Evolutionary conservation across 2,888 invertebrate genomes (phyloP).

Genomic region (Lathronympha strigana): DNA sequence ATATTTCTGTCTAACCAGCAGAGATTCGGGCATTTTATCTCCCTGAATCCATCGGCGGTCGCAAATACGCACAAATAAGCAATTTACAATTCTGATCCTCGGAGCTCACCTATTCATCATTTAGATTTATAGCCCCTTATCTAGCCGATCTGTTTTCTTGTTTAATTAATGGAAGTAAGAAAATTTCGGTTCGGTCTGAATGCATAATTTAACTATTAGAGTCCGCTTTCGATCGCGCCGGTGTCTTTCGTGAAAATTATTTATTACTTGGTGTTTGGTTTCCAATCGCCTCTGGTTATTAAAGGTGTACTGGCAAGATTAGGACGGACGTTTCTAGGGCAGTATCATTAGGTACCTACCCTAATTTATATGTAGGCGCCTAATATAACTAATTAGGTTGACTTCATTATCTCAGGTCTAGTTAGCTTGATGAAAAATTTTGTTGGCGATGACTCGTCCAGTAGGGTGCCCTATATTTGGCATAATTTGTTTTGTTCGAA

Average conservation of each 20-base stretch:
- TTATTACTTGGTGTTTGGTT: constrained; percentile 25
- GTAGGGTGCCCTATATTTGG: too few species aligned
- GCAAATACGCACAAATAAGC: constrained; percentile 68
- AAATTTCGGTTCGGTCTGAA: constrained; percentile 59
- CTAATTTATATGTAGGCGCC: too few species aligned
- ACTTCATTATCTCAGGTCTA: too few species aligned
- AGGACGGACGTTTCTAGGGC: neutral
- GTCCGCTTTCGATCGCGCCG: constrained; percentile 34
- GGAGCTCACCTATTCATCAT: constrained; percentile 79
- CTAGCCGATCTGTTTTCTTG: constrained; percentile 79
- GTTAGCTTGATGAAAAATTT: too few species aligned
- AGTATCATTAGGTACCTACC: too few species aligned
- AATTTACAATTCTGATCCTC: constrained; percentile 77
- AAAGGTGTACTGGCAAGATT: constrained; percentile 8
- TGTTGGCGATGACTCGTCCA: too few species aligned
- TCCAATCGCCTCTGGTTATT: neutral
- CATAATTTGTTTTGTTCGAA: too few species aligned
- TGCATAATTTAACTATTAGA: constrained; percentile 45
- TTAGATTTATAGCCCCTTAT: constrained; percentile 82
- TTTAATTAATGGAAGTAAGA: constrained; percentile 80
- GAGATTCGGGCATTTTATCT: constrained; percentile 46
- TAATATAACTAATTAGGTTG: too few species aligned
- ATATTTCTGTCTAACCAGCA: constrained; percentile 23
- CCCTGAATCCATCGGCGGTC: constrained; percentile 47
- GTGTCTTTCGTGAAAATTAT: constrained; percentile 30